phyloP scores from a whole-genome alignment of 2,113 vertebrate genomes.

The Vidua chalybeata region DNA sequence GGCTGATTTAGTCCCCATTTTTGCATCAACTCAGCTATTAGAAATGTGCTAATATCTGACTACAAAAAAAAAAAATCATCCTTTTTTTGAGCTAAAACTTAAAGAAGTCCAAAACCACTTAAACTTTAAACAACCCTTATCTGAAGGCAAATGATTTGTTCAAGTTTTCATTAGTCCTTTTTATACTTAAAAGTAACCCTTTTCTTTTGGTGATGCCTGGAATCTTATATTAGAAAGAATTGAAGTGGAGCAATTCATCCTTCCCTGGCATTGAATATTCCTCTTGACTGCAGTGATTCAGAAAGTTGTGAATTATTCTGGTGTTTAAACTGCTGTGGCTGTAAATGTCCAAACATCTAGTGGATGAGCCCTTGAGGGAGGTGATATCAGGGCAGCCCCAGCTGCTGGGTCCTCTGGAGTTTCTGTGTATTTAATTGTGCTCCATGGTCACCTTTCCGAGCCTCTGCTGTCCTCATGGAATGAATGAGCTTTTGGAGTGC shows the following conservation, averaged over 20 bases:
- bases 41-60: not conserved
- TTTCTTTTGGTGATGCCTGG: not conserved
- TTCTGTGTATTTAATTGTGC: not conserved
- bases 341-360: fast-evolving
- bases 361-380: not conserved
- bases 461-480: not conserved
- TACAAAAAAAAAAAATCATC: not conserved
- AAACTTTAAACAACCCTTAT: not conserved
- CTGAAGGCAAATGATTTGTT: not conserved
- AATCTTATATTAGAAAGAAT: not conserved
- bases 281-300: not conserved
- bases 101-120: not conserved
- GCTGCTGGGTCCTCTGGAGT: not conserved
- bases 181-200: not conserved
- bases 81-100: not conserved
- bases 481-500: fast-evolving
- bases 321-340: not conserved
- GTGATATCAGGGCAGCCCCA: fast-evolving
- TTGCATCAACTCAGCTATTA: not conserved
- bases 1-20: not conserved
- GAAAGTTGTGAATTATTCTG: not conserved
- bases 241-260: not conserved
- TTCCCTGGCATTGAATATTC: not conserved
- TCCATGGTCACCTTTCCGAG: not conserved
- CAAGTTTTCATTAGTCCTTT: not conserved